Base-by-base conservation (phyloP, 2,888 invertebrate genomes). In the Urechis unicinctus region DNA sequence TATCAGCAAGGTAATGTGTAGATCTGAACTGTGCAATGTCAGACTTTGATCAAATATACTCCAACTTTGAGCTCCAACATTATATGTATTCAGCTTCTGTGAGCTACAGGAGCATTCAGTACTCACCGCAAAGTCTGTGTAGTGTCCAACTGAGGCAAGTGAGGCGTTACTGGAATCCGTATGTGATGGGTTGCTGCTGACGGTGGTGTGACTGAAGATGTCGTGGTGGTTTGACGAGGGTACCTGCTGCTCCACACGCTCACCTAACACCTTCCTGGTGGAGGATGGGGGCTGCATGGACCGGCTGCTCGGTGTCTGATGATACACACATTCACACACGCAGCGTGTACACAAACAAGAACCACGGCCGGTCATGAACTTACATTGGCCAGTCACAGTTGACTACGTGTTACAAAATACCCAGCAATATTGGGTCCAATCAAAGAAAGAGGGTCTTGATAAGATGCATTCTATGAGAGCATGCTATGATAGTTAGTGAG, bases 41-140 rank as follows among this genome's bases (percentile, higher is more conserved):
- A n/a, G n/a, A n/a, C n/a, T n/a, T n/a, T n/a, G n/a, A n/a, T n/a
- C n/a, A n/a, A n/a, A n/a, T 31, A 47, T 25, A 24, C 31, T 30
- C 29, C 45, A 45, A 26, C 26, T 26, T 9, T 24, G 9, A 45
- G 43, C 51, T 30, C 41, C 52, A 26, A 29, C 22, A 22, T 6
- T 22, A 28, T 48, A 22, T 26, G 48, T 26, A 9, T 26, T 26
- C 28, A 17, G 28, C 30, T 13, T 24, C 29, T 13, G 48, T 48
- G 13, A 13, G 29, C 26, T 48, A 6, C 22, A 48, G 21, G n/a
- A n/a, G n/a, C n/a, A n/a, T n/a, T n/a, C n/a, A n/a, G 28, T 17
- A 58, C 61, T 59, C 43, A 62, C 62, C 30, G 62, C 60, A 44
- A 62, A 62, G 31, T 62, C 62, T 13, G 56, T 46, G 50, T 61